phyloP scores from a whole-genome alignment of 2,888 invertebrate species.

The Drosophila basisetae region DNA sequence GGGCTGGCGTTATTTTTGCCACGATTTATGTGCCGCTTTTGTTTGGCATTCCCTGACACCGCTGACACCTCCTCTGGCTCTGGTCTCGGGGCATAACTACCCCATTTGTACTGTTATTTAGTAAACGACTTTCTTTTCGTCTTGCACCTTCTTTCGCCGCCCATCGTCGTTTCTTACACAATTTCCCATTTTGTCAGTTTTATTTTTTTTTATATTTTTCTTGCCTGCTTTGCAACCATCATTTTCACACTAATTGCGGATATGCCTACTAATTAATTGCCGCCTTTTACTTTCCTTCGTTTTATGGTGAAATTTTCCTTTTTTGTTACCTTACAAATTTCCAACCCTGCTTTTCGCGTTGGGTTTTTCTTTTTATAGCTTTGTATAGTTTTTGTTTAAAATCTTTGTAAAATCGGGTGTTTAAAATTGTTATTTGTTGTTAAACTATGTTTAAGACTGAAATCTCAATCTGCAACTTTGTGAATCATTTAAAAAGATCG shows the following conservation, averaged over 20 bases:
- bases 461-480: neutral
- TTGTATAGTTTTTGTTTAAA: neutral
- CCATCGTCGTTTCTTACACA: constrained; percentile 38
- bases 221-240: constrained; percentile 52
- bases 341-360: constrained; percentile 48
- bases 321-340: constrained; percentile 18
- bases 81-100: constrained; percentile 42
- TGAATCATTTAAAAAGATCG: neutral
- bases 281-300: constrained; percentile 36
- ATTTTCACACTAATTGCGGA: constrained; percentile 81
- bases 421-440: neutral
- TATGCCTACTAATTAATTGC: constrained; percentile 75
- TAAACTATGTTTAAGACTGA: neutral
- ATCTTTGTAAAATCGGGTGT: neutral
- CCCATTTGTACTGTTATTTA: constrained; percentile 67
- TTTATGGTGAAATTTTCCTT: constrained; percentile 22
- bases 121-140: constrained; percentile 68
- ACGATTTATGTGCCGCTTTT: constrained; percentile 68
- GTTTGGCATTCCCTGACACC: constrained; percentile 53
- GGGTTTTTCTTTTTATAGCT: neutral
- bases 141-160: constrained; percentile 10
- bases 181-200: constrained; percentile 35
- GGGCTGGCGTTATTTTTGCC: constrained; percentile 75
- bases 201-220: constrained; percentile 38
- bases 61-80: constrained; percentile 62